Evolutionary conservation across 2,888 invertebrate species (phyloP), one percentile per base, ranked within the genome.

Genomic region (Loripinus fragilis): DNA sequence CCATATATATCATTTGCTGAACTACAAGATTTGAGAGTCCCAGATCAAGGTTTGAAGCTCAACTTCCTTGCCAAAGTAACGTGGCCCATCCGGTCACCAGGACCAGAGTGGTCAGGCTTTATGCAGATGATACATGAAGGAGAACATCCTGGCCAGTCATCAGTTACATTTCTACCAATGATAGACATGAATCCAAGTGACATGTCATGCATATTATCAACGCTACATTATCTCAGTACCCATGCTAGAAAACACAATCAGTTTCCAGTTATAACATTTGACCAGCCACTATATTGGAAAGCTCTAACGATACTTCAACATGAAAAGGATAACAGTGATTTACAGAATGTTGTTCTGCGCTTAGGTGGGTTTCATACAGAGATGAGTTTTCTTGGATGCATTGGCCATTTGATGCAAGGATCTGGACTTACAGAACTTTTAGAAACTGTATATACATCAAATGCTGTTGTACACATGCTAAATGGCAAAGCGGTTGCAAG

Each of bases 381-480:
- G 5, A 88, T 86, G 87, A 88, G 86, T 45, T 89, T 80, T 52
- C 45, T 88, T 25, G 83, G 86, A 2, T 74, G 78, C 74, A 89
- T 88, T 67, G 87, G 88, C 3, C 41, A 76, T 35, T 23, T 73
- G 7, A 76, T 80, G 80, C 71, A 65, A 52, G 80, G 80, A 1
- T 83, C 87, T 35, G 87, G 87, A 8, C 74, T 89, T 23, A 38
- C 71, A 38, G 87, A 89, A 71, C 66, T 87, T 3, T 70, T 88
- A 17, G 81, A 80, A 60, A 67, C 73, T 28, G 80, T 86, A 20
- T 89, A 86, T 86, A 85, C 85, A 20, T 28, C 74, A 55, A 83
- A 86, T 67, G 79, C 83, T 30, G 86, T 89, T 3, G 35, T 52
- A 12, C 85, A 89, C 50, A 87, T 88, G 73, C 45, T 88, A n/a